These are phyloP conservation scores for Drosophila eugracilis DNA, from an alignment of 1,140 invertebrate species.

Conservation along the genomic window DNA sequence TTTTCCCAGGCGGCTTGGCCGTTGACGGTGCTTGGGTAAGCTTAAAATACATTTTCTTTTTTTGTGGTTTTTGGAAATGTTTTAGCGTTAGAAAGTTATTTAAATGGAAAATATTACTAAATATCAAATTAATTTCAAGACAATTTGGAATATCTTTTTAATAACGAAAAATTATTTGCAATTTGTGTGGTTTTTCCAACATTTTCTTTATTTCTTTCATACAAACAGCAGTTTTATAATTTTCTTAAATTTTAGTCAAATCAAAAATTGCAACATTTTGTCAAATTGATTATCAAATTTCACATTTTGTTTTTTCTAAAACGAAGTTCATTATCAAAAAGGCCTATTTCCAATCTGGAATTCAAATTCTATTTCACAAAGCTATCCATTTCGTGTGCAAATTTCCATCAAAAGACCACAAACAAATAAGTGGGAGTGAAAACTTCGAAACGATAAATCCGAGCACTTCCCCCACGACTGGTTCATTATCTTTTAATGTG, in stretches of 20 bases:
- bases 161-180: too few relatives aligned
- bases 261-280: not conserved
- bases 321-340: slow-evolving; percentile 2
- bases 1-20: not conserved
- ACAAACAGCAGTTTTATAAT: too few relatives aligned
- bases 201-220: too few relatives aligned
- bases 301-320: slow-evolving; percentile 2
- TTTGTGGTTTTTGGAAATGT: not conserved
- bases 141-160: too few relatives aligned
- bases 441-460: slow-evolving; percentile 21
- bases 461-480: slow-evolving; percentile 3
- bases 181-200: too few relatives aligned
- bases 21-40: not conserved
- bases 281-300: not conserved
- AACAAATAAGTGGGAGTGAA: not conserved
- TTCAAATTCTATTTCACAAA: slow-evolving; percentile 35
- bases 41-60: not conserved
- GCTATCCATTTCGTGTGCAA: slow-evolving; percentile 60
- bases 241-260: not conserved
- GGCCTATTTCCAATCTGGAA: slow-evolving; percentile 33
- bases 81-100: not conserved
- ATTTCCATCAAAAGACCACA: slow-evolving; percentile 31
- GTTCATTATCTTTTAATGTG: slow-evolving; percentile 76
- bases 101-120: too few relatives aligned
- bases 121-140: too few relatives aligned